Percentiles rank a stretch among this genome's conserved stretches.
These are phyloP conservation scores for Callitettix versicolor DNA, from an alignment of 1,140 invertebrate genomes.

Conservation along the genomic window DNA sequence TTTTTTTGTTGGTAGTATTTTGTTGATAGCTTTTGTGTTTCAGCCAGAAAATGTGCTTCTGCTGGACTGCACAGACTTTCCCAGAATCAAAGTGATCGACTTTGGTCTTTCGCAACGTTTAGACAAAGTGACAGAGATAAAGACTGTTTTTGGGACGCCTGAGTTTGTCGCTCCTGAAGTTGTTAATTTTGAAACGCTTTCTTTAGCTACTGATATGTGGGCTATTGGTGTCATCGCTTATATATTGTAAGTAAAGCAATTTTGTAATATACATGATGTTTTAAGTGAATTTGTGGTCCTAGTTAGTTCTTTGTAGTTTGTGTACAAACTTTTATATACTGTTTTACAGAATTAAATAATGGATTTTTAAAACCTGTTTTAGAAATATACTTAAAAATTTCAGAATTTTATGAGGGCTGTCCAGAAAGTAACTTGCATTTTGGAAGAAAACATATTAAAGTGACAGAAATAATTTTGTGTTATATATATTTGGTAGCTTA, in stretches of 20 bases:
- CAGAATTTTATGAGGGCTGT: no score
- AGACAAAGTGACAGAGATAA: constrained; percentile 73
- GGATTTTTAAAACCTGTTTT: no score
- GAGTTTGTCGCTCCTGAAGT: constrained; percentile 90
- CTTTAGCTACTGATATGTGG: constrained; percentile 89
- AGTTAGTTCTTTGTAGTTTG: background rate
- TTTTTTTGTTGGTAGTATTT: no score
- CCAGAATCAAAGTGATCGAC: constrained; percentile 80
- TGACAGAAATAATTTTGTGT: no score
- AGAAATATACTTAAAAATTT: no score
- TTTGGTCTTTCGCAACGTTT: constrained; percentile 87
- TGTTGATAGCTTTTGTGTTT: constrained; percentile 32
- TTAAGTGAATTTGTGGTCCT: background rate
- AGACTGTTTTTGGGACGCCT: constrained; percentile 85
- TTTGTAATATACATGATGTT: background rate
- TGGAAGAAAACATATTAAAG: no score
- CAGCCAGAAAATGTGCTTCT: constrained; percentile 87
- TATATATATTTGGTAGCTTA: no score
- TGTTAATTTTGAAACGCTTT: constrained; percentile 84
- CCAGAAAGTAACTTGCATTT: no score
- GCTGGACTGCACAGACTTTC: constrained; percentile 45
- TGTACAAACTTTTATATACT: background rate
- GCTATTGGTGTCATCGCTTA: constrained; percentile 82
- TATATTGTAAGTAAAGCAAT: constrained; percentile 53
- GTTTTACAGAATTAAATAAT: background rate